These are phyloP conservation scores for Acutogordius australiensis DNA, from an alignment of 2,888 invertebrate species.

Conservation along the genomic window DNA sequence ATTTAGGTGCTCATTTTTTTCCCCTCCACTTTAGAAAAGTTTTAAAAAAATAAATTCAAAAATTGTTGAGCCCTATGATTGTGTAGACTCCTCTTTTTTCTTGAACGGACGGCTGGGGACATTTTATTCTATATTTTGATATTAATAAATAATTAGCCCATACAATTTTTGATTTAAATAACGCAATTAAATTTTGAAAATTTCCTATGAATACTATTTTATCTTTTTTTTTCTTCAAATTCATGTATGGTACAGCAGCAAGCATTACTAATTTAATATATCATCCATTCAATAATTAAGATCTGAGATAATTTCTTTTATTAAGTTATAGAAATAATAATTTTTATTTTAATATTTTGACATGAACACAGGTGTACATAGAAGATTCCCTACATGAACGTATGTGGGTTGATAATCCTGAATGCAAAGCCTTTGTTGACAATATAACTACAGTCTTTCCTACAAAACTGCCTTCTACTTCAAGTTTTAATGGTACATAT, in stretches of 20 bases:
- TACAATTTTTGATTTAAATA: too few relatives aligned
- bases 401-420: constrained; percentile 1
- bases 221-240: background rate
- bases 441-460: background rate
- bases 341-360: background rate
- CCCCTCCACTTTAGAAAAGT: too few relatives aligned
- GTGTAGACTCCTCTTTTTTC: too few relatives aligned
- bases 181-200: background rate
- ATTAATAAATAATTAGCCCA: too few relatives aligned
- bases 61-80: too few relatives aligned
- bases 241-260: background rate
- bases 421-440: background rate
- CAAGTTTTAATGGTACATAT: background rate
- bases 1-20: too few relatives aligned
- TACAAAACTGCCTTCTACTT: background rate
- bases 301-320: too few relatives aligned
- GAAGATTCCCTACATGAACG: background rate
- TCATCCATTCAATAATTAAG: too few relatives aligned
- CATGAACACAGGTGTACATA: background rate
- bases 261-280: background rate
- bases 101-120: too few relatives aligned
- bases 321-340: background rate
- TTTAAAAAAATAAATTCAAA: too few relatives aligned
- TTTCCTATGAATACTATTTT: background rate
- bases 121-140: too few relatives aligned